These are phyloP conservation scores for Diphyllodes magnificus DNA, from an alignment of 2,113 vertebrate species.

Conservation along the genomic window DNA sequence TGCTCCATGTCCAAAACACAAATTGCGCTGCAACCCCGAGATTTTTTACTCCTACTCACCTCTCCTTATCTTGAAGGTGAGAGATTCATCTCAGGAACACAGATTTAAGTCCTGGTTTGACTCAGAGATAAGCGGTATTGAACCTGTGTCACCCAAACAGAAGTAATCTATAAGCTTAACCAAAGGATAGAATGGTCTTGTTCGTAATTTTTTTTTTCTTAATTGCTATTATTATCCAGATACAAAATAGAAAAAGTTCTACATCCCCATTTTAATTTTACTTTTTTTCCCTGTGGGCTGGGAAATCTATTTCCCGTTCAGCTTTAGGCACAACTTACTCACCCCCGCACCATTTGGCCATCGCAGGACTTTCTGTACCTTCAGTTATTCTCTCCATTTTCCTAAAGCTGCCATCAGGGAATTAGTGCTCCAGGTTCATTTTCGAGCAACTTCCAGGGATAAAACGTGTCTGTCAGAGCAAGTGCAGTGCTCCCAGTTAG, in stretches of 20 bases:
- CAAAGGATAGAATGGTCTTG: not conserved
- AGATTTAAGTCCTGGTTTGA: not conserved
- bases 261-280: not conserved
- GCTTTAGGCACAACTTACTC: not conserved
- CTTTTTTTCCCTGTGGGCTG: not conserved
- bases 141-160: not conserved
- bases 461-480: not conserved
- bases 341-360: not conserved
- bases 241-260: not conserved
- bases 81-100: not conserved
- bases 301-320: not conserved
- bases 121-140: not conserved
- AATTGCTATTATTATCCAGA: not conserved
- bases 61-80: not conserved
- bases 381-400: not conserved
- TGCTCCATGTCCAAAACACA: not conserved
- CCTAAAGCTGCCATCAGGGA: not conserved
- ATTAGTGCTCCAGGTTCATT: not conserved
- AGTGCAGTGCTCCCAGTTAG: not conserved
- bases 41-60: not conserved
- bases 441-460: not conserved
- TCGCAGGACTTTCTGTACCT: not conserved
- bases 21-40: not conserved
- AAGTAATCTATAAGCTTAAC: not conserved
- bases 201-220: not conserved